A percentile compares a stretch with the other conserved stretches of the same genome.
Evolutionary conservation across 2,113 vertebrate species (phyloP).

Genomic region (Macquaria ambigua): DNA sequence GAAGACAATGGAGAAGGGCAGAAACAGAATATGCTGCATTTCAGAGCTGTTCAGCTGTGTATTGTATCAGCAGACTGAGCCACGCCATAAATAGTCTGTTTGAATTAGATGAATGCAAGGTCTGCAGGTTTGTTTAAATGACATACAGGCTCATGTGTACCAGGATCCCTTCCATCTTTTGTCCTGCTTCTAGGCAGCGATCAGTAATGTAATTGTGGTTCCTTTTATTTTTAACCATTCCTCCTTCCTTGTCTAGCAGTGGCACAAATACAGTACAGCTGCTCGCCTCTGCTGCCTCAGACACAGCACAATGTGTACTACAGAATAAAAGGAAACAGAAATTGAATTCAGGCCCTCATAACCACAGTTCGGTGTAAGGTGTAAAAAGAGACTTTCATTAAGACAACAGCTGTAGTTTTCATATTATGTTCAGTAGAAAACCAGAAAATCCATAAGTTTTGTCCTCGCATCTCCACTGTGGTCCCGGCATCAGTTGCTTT

Average conservation of each 20-base stretch:
- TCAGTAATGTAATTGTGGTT: constrained; percentile 7
- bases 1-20: neutral
- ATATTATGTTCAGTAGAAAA: neutral
- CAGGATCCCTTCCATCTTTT: neutral
- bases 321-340: neutral
- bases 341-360: neutral
- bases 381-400: neutral
- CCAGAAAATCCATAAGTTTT: neutral
- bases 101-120: neutral
- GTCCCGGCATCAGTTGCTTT: neutral
- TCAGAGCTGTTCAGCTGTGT: constrained; percentile 4
- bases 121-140: constrained; percentile 21
- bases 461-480: constrained; percentile 10
- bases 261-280: constrained; percentile 8
- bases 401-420: neutral
- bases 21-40: neutral
- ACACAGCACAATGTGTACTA: neutral
- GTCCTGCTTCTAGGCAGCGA: constrained; percentile 1
- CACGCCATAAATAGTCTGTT: constrained; percentile 4
- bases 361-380: neutral
- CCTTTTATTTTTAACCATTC: constrained; percentile 22
- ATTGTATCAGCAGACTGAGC: neutral
- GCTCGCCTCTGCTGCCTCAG: constrained; percentile 1
- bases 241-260: neutral
- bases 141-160: neutral